Evolutionary conservation across 2,888 invertebrate genomes (phyloP).

Genomic region (Gortyna flavago): DNA sequence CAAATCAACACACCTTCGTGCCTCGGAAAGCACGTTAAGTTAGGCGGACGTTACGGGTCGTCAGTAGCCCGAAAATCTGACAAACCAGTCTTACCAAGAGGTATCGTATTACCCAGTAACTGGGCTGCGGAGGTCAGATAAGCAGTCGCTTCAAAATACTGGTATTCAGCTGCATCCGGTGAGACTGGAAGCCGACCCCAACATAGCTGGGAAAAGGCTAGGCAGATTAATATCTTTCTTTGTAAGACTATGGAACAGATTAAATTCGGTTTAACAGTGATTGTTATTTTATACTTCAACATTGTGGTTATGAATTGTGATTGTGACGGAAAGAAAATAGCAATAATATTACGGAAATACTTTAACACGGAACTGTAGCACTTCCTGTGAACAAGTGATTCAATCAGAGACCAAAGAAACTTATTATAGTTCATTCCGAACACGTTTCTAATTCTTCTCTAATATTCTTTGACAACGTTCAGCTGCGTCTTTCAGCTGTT

Average conservation of each 20-base stretch:
- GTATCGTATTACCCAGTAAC: no score
- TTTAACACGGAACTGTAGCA: neutral
- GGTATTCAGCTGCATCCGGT: no score
- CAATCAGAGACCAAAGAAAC: constrained; percentile 15
- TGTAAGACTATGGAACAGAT: neutral
- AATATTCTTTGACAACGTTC: constrained; percentile 28
- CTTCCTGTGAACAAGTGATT: neutral
- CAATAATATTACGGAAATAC: neutral
- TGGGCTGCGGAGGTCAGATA: no score
- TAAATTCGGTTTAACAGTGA: neutral
- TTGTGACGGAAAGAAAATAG: neutral
- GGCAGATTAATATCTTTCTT: neutral
- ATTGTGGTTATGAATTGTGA: neutral
- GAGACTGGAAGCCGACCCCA: neutral
- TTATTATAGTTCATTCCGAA: constrained; percentile 29
- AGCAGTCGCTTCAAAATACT: no score
- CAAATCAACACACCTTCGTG: no score
- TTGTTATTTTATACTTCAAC: neutral
- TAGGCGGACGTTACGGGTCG: no score
- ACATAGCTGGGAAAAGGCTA: neutral
- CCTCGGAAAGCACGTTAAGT: no score
- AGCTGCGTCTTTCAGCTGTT: neutral
- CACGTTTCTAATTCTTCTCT: constrained; percentile 33
- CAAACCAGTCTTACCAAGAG: no score
- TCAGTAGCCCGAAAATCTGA: no score